Evolutionary conservation across 1,140 invertebrate genomes (phyloP), one percentile per base, ranked within the genome.

Genomic region (Micrasema minimum): DNA sequence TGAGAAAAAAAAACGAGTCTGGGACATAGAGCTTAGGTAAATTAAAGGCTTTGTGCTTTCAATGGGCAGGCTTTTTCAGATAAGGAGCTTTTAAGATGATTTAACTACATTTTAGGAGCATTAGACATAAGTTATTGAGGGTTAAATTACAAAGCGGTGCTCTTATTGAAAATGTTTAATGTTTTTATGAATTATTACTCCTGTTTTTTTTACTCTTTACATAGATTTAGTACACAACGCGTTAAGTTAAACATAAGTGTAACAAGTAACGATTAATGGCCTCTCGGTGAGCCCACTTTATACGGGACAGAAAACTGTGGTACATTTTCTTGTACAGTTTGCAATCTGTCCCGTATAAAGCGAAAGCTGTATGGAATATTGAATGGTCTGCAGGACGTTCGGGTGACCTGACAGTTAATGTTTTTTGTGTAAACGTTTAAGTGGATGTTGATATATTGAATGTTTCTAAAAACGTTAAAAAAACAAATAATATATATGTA

Each of bases 1-100:
- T n/a, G n/a, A n/a, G n/a, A n/a, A n/a, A n/a, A n/a, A n/a, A n/a
- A n/a, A n/a, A n/a, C n/a, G n/a, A n/a, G n/a, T n/a, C n/a, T n/a
- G 3, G 10, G 14, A 2, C 20, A 20, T 51, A 14, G 20, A 51
- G 12, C 22, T 23, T 2, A 51, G 11, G 10, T 23, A 51, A 51
- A 2, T 18, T 4, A 14, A 10, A 12, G 16, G 48, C 22, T 14
- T 18, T 23, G 14, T 9, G 22, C 18, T 23, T 51, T n/a, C 5
- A 18, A 11, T 11, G 6, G 48, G 11, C n/a, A n/a, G 10, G 20
- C 9, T 16, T 57, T 55, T 37, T 14, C 26, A 31, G 53, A 37
- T 57, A 57, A 38, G 53, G 7, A 0, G n/a, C 31, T 57, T 16
- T 57, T 3, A 57, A 18, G 7, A 57, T 16, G 14, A 57, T 57